Percentiles rank a stretch among this genome's conserved stretches.
Evolutionary conservation across 2,888 invertebrate genomes (phyloP).

Genomic region (Ptilodon capucinus): DNA sequence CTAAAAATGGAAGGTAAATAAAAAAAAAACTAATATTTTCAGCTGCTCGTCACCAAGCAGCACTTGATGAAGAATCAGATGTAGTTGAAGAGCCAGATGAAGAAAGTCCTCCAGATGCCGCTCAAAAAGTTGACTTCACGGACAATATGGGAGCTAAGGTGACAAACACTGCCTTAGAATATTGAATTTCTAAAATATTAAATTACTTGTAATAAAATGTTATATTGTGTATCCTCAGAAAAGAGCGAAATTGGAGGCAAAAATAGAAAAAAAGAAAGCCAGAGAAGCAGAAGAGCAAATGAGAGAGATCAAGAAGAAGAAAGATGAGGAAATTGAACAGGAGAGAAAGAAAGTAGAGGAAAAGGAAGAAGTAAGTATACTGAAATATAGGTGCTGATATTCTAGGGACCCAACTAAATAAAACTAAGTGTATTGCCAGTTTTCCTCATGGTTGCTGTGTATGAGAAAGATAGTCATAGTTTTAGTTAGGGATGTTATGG

Average conservation of each 20-base stretch:
- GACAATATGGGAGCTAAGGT: slow-evolving; percentile 95
- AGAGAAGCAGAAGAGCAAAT: slow-evolving; percentile 91
- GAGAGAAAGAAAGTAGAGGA: slow-evolving; percentile 89
- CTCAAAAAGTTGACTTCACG: slow-evolving; percentile 75
- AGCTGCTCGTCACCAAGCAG: slow-evolving; percentile 75
- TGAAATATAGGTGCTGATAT: too few species aligned
- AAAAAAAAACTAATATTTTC: slow-evolving; percentile 2
- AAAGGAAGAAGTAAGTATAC: slow-evolving; percentile 74
- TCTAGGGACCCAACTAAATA: too few species aligned
- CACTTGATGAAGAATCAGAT: slow-evolving; percentile 77
- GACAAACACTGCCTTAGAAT: slow-evolving; percentile 4
- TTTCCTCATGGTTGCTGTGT: too few species aligned
- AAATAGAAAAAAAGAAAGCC: slow-evolving; percentile 92
- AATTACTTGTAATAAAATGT: neutral
- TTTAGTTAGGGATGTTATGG: too few species aligned
- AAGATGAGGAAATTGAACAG: slow-evolving; percentile 88
- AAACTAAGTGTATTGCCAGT: too few species aligned
- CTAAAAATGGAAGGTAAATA: neutral
- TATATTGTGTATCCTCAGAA: slow-evolving; percentile 83
- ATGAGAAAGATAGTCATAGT: too few species aligned
- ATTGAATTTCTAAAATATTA: neutral
- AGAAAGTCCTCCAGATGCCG: slow-evolving; percentile 47
- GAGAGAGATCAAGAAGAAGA: slow-evolving; percentile 90
- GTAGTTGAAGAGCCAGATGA: slow-evolving; percentile 79
- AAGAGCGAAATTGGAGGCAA: slow-evolving; percentile 95